Base-by-base conservation (phyloP, 2,113 vertebrate species). In the Prionailurus bengalensis region DNA sequence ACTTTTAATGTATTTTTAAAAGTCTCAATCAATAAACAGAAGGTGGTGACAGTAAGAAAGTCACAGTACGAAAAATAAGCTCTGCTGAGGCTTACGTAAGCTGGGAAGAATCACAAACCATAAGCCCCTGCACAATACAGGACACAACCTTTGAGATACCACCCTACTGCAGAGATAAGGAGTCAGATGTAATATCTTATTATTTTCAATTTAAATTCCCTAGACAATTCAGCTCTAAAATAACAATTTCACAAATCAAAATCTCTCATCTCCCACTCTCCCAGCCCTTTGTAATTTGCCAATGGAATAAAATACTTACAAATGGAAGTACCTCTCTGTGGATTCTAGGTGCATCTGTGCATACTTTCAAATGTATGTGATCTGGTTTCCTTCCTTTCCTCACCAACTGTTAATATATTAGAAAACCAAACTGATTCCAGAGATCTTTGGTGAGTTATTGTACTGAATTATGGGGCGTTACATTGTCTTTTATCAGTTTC, bases 381-480 rank as follows among this genome's bases (percentile, higher is more conserved):
- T 78, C 95, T 96, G 92, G 65, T 65, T 96, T 97, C 94, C 97
- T 98, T 94, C 97, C 93, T 97, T 95, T 73, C 48, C 76, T 97
- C 92, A 98, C 96, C 89, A 97, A 97, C 95, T 97, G 94, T 97
- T 98, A 87, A 89, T 80, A 42, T 86, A 91, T 98, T 81, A 10
- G 92, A 97, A 92, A 96, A 96, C 92, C 93, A 97, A 97, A 97
- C 78, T 91, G 17, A 94, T 97, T 98, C 90, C 92, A 98, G 94
- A 95, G 29, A 87, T 95, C 45, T 95, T 51, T 53, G 93, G 12
- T 61, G 92, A 97, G 74, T 94, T 86, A 93, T 88, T 96, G 70
- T 73, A 88, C 45, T 97, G 96, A 98, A 95, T 93, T 94, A 97
- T 91, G 90, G 96, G 89, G 76, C 1, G 4, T 42, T 90, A 91